Evolutionary conservation across 1,140 invertebrate species (phyloP).

Genomic region (Drosophila arizonae): DNA sequence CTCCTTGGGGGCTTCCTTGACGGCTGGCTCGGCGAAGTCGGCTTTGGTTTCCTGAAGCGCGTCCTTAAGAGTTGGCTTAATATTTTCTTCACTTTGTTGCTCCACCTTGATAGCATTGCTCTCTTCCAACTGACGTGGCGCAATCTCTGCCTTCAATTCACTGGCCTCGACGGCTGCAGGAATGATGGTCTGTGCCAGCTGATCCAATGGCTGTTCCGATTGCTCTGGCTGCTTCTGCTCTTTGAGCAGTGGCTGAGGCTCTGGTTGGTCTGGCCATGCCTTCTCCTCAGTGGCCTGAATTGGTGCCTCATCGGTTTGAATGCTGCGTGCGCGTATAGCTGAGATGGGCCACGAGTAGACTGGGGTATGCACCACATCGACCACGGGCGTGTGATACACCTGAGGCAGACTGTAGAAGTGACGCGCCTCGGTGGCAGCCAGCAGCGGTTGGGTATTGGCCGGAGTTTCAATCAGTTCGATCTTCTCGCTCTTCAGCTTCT

Average conservation of each 20-base stretch:
- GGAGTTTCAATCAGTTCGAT: slow-evolving; percentile 69
- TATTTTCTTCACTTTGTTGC: slow-evolving; percentile 19
- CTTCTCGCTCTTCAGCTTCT: slow-evolving; percentile 50
- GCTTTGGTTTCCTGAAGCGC: slow-evolving; percentile 13
- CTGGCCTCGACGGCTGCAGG: slow-evolving; percentile 38
- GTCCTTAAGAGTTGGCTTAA: slow-evolving; percentile 14
- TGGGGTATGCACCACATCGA: slow-evolving; percentile 67
- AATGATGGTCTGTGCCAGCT: slow-evolving; percentile 44
- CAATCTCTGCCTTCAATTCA: slow-evolving; percentile 57
- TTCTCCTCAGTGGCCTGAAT: slow-evolving; percentile 1
- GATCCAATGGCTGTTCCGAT: slow-evolving; percentile 44
- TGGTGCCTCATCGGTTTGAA: slow-evolving; percentile 48
- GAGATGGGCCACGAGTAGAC: slow-evolving; percentile 71
- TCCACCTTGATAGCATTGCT: slow-evolving; percentile 61
- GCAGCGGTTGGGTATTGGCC: slow-evolving; percentile 65
- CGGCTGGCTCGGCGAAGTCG: neutral
- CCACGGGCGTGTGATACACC: slow-evolving; percentile 69
- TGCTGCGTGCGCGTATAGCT: slow-evolving; percentile 73
- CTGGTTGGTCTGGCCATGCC: slow-evolving; percentile 17
- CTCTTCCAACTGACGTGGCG: slow-evolving; percentile 63
- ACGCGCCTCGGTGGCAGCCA: slow-evolving; percentile 61
- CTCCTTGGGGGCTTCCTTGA: slow-evolving; percentile 29
- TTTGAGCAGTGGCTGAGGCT: slow-evolving; percentile 53
- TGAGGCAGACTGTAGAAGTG: slow-evolving; percentile 71
- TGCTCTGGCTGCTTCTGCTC: slow-evolving; percentile 49